A percentile compares a stretch with the other conserved stretches of the same genome.
phyloP scores from a whole-genome alignment of 1,140 invertebrate species.

The Drosophila sechellia region DNA sequence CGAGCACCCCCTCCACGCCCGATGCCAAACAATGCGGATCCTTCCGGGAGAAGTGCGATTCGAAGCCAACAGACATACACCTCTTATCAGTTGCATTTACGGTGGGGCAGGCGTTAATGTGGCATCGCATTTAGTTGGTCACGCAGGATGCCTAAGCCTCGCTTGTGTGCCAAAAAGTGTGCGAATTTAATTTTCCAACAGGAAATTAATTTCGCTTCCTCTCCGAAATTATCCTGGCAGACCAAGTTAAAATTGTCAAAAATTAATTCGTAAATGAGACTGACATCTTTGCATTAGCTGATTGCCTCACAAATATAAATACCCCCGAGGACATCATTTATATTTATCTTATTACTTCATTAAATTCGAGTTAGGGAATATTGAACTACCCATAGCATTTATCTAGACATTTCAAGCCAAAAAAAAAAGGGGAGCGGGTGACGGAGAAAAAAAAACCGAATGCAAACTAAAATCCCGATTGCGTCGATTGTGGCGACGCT shows the following conservation, averaged over 20 bases:
- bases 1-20: slow-evolving; percentile 38
- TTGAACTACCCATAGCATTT: slow-evolving; percentile 10
- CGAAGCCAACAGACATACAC: slow-evolving; percentile 31
- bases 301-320: too few relatives aligned
- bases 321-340: background rate
- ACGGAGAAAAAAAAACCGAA: background rate
- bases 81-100: slow-evolving; percentile 45
- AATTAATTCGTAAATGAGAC: background rate
- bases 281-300: background rate
- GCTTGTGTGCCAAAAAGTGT: slow-evolving; percentile 1
- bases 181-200: slow-evolving; percentile 22
- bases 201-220: slow-evolving; percentile 43
- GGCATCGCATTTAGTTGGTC: slow-evolving; percentile 14
- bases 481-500: slow-evolving; percentile 23
- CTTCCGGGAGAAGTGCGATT: slow-evolving; percentile 37
- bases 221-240: background rate
- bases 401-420: background rate
- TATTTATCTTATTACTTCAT: background rate
- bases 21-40: slow-evolving; percentile 52
- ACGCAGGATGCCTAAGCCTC: background rate
- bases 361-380: slow-evolving; percentile 2
- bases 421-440: background rate
- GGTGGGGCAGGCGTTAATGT: slow-evolving; percentile 16
- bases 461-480: slow-evolving; percentile 26
- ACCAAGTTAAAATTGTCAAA: background rate